Evolutionary conservation across 2,797 vertebrate species (phyloP).

Genomic region (Cyprinella venusta): DNA sequence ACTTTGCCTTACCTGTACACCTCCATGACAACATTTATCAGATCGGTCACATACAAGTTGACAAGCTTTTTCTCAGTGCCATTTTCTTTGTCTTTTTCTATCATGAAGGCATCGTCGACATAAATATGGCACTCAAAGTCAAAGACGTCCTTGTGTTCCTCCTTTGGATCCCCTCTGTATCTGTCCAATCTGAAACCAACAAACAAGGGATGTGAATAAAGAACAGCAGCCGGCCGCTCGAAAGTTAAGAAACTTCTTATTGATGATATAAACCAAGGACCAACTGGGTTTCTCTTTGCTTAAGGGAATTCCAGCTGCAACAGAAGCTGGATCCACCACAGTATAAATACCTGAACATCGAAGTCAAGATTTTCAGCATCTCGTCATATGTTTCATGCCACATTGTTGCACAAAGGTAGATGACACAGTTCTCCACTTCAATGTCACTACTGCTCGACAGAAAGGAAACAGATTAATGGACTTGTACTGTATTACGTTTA

Average conservation of each 20-base stretch:
- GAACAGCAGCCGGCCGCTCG: background rate
- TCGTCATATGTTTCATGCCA: constrained; percentile 86
- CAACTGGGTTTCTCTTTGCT: background rate
- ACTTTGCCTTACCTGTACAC: constrained; percentile 75
- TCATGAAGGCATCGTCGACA: constrained; percentile 79
- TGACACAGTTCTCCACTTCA: constrained; percentile 74
- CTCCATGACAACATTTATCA: constrained; percentile 76
- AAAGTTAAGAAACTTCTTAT: background rate
- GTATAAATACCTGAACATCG: constrained; percentile 80
- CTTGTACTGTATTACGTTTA: background rate
- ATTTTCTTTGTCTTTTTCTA: constrained; percentile 66
- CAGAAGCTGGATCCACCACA: too few relatives aligned
- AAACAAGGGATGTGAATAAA: background rate
- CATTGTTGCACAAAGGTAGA: constrained; percentile 86
- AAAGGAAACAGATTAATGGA: background rate
- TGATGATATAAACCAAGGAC: background rate
- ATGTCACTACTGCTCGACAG: constrained; percentile 45
- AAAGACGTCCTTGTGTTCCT: constrained; percentile 78
- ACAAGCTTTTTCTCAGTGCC: constrained; percentile 67
- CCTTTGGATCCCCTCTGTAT: constrained; percentile 79
- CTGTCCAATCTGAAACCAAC: constrained; percentile 77
- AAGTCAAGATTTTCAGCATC: constrained; percentile 85
- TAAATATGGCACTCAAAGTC: constrained; percentile 82
- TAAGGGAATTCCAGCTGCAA: background rate
- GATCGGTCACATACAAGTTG: constrained; percentile 76